A percentile compares a stretch with the other conserved stretches of the same genome.
These are phyloP conservation scores for Cryptocephalus primarius DNA, from an alignment of 2,888 invertebrate species.

Conservation along the genomic window DNA sequence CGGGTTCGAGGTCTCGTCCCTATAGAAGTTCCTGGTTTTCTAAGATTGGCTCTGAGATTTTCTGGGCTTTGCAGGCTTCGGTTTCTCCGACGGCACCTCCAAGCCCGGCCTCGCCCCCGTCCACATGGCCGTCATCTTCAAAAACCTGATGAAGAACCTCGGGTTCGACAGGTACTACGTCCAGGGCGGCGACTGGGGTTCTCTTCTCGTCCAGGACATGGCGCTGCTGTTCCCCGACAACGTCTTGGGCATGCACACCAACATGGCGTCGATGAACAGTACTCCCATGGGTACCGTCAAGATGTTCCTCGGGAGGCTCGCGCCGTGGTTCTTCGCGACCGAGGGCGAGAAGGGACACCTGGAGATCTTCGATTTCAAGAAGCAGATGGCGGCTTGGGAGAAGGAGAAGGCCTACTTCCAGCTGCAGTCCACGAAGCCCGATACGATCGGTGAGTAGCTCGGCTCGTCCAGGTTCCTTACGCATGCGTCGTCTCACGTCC, in stretches of 20 bases:
- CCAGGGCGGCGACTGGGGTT: conserved; percentile 80
- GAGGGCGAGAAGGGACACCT: neutral
- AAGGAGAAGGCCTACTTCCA: conserved; percentile 57
- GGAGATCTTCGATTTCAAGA: conserved; percentile 43
- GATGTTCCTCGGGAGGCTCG: neutral
- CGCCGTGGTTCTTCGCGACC: neutral
- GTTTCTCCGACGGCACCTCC: conserved; percentile 37
- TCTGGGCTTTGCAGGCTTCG: no score
- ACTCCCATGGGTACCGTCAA: neutral
- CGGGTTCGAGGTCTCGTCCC: no score
- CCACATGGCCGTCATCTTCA: conserved; percentile 48
- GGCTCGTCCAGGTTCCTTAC: neutral
- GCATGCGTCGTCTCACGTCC: neutral
- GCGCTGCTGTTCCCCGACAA: conserved; percentile 31
- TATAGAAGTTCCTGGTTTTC: no score
- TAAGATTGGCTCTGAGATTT: no score
- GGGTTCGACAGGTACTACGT: conserved; percentile 55
- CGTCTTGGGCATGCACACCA: neutral
- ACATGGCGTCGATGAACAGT: neutral
- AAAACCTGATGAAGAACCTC: conserved; percentile 59
- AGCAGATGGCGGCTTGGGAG: conserved; percentile 33
- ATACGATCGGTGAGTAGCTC: conserved; percentile 67
- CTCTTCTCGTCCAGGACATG: conserved; percentile 48
- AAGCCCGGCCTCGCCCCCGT: conserved; percentile 49
- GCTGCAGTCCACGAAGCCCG: conserved; percentile 80